Evolutionary conservation across 2,797 vertebrate genomes (phyloP).

Genomic region (Lacerta agilis): DNA sequence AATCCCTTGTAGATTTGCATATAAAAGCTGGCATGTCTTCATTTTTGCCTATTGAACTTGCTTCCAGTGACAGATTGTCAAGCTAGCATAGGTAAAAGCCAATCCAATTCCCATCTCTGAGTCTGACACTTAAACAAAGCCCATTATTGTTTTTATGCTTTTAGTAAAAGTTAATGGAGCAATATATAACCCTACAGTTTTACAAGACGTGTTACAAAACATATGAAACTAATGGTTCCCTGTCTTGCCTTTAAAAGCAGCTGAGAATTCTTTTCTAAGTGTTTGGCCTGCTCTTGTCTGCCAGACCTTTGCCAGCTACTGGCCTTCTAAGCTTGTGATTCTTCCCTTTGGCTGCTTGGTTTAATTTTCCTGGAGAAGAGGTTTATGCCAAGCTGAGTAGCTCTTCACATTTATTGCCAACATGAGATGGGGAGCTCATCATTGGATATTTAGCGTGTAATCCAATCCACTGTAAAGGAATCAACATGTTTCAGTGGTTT

Average conservation of each 20-base stretch:
- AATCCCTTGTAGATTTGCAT: conserved; percentile 65
- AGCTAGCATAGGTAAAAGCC: conserved; percentile 51
- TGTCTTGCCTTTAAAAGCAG: neutral
- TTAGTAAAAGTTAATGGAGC: conserved; percentile 14
- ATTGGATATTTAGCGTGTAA: neutral
- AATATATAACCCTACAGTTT: conserved; percentile 21
- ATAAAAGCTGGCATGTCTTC: conserved; percentile 58
- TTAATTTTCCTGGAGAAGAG: conserved; percentile 18
- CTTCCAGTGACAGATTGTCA: conserved; percentile 68
- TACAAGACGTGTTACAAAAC: neutral
- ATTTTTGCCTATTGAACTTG: conserved; percentile 65
- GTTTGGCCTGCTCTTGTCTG: conserved; percentile 13
- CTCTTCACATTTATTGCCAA: conserved; percentile 13
- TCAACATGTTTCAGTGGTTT: neutral
- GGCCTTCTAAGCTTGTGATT: neutral
- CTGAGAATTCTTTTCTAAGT: conserved; percentile 18
- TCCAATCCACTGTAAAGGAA: conserved; percentile 23
- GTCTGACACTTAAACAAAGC: conserved; percentile 55
- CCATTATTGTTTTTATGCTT: conserved; percentile 40
- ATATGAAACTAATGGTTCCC: neutral
- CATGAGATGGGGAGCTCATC: conserved; percentile 30
- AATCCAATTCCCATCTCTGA: conserved; percentile 63
- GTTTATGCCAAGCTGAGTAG: conserved; percentile 20
- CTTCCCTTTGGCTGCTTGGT: conserved; percentile 25
- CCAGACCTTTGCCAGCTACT: conserved; percentile 12